These are phyloP conservation scores for Rhopalosiphum padi DNA, from an alignment of 1,140 invertebrate species.

Conservation along the genomic window DNA sequence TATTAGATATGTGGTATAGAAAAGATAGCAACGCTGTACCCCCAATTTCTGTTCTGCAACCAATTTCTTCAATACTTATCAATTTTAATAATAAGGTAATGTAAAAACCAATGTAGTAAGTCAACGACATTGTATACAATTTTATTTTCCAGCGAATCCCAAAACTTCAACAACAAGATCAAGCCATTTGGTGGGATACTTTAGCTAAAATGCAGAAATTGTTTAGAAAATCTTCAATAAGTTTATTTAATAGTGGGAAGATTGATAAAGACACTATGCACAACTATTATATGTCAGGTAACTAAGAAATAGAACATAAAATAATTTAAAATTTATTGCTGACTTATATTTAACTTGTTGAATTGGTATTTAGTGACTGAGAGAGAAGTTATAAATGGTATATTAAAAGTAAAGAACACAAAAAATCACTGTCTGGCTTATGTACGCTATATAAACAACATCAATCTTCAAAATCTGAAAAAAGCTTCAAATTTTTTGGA, in stretches of 20 bases:
- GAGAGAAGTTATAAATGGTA: slow-evolving; percentile 94
- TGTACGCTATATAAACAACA: slow-evolving; percentile 95
- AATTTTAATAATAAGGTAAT: slow-evolving; percentile 97
- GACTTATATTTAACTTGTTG: background rate
- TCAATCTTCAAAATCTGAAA: slow-evolving; percentile 93
- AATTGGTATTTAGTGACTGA: slow-evolving; percentile 82
- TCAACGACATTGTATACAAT: background rate
- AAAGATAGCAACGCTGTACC: slow-evolving; percentile 95
- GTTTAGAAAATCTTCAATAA: slow-evolving; percentile 87
- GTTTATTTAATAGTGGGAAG: slow-evolving; percentile 82
- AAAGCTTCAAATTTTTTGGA: slow-evolving; percentile 95
- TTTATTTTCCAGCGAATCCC: slow-evolving; percentile 77
- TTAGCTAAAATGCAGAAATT: slow-evolving; percentile 94
- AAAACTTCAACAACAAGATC: slow-evolving; percentile 94
- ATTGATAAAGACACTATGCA: slow-evolving; percentile 94
- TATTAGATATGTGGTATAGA: slow-evolving; percentile 95
- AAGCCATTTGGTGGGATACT: slow-evolving; percentile 97
- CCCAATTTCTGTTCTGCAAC: slow-evolving; percentile 90
- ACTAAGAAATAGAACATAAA: slow-evolving; percentile 55
- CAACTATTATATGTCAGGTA: slow-evolving; percentile 99
- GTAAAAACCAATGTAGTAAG: background rate
- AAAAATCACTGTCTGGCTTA: slow-evolving; percentile 97
- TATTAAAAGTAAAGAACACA: slow-evolving; percentile 92
- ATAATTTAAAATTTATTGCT: background rate
- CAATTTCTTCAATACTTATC: slow-evolving; percentile 94